phyloP scores from a whole-genome alignment of 2,888 invertebrate species.

The Acrobasis suavella region DNA sequence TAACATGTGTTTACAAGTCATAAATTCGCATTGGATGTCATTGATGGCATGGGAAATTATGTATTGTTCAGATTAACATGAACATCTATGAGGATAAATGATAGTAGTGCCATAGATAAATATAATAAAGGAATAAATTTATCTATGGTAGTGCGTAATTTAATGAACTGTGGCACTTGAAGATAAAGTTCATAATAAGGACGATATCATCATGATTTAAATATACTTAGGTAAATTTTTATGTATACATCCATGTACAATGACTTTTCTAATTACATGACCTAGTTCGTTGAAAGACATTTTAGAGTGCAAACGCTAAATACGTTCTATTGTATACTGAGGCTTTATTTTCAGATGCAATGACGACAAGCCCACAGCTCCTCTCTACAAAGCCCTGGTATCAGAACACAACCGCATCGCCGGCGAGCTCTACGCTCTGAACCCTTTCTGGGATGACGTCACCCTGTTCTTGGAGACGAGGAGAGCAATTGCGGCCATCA shows the following conservation, averaged over 20 bases:
- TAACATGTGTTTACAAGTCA: constrained; percentile 22
- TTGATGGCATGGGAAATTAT: constrained; percentile 1
- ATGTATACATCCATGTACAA: too few relatives aligned
- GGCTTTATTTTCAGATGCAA: constrained; percentile 74
- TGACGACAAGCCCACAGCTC: constrained; percentile 85
- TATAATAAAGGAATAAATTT: too few relatives aligned
- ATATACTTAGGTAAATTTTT: too few relatives aligned
- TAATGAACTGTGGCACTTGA: constrained; percentile 2
- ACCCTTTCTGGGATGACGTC: constrained; percentile 91
- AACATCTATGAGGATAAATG: neutral
- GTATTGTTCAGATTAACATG: constrained; percentile 4
- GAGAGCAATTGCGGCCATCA: constrained; percentile 88
- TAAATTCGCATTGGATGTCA: constrained; percentile 7
- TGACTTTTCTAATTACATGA: too few relatives aligned
- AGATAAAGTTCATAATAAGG: neutral
- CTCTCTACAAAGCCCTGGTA: constrained; percentile 87
- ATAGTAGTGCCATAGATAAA: neutral
- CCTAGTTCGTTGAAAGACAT: too few relatives aligned
- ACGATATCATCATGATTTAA: neutral
- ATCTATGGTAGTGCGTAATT: neutral
- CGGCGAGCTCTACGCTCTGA: constrained; percentile 85
- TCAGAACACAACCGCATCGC: constrained; percentile 92
- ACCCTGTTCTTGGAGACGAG: constrained; percentile 89
- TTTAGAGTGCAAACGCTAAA: too few relatives aligned
- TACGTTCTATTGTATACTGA: too few relatives aligned